Conservation (phyloP, 2,113 vertebrate species). For the Dolichotis patagonum region DNA sequence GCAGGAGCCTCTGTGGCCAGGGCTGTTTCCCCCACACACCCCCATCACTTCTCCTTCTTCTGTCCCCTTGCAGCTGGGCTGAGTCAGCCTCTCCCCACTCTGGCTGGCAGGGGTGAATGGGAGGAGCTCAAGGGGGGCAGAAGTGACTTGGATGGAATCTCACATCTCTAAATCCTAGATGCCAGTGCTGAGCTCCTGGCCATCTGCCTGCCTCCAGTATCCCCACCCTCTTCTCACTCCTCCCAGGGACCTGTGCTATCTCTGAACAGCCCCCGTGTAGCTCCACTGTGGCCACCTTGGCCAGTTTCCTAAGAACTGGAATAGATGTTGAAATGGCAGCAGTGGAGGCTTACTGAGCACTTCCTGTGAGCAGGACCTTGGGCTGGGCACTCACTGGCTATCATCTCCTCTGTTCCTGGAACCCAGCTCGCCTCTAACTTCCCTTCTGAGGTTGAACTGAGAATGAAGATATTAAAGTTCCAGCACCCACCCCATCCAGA, state of each 20-base stretch:
- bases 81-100: constrained; percentile 58
- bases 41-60: constrained; percentile 68
- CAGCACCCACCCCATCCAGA: background rate
- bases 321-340: too few relatives aligned
- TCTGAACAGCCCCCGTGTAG: background rate
- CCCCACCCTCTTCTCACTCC: background rate
- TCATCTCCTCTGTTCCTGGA: background rate
- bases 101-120: too few relatives aligned
- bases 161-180: background rate
- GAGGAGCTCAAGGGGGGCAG: background rate
- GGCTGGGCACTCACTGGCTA: accelerated
- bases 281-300: background rate
- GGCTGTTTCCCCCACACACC: background rate
- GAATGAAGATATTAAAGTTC: background rate
- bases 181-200: background rate
- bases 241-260: background rate
- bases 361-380: background rate
- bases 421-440: accelerated
- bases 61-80: constrained; percentile 60
- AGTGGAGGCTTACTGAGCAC: background rate
- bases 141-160: background rate
- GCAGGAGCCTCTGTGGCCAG: constrained; percentile 7
- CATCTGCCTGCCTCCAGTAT: background rate
- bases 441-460: background rate
- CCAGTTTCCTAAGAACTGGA: background rate